phyloP scores from a whole-genome alignment of 2,888 invertebrate genomes.

The Apotomis turbidana region DNA sequence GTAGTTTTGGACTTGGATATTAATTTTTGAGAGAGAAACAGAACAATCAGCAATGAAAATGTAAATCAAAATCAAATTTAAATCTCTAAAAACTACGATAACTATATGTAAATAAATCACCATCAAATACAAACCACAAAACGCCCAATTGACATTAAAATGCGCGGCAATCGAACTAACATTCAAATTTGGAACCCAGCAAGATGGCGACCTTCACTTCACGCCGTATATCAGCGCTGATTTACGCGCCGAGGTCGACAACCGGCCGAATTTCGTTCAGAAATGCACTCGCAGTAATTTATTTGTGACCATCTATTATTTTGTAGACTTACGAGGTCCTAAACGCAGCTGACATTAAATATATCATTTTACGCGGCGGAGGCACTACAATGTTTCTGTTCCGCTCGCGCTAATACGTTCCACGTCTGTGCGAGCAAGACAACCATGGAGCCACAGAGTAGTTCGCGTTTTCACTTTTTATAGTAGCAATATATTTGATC shows the following conservation, averaged over 20 bases:
- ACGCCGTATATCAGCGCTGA: constrained; percentile 80
- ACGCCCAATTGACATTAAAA: constrained; percentile 60
- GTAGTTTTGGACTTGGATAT: too few relatives aligned
- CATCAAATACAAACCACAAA: constrained; percentile 34
- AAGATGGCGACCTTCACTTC: constrained; percentile 83
- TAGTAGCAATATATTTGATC: constrained; percentile 84
- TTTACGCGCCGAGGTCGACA: constrained; percentile 82
- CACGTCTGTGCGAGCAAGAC: constrained; percentile 59
- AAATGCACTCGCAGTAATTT: constrained; percentile 83
- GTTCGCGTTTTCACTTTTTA: constrained; percentile 83
- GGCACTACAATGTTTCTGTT: constrained; percentile 58
- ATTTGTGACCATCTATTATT: constrained; percentile 84
- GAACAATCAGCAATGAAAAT: background rate
- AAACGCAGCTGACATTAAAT: constrained; percentile 83
- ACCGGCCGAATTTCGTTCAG: constrained; percentile 82
- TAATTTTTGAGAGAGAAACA: too few relatives aligned
- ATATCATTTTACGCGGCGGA: constrained; percentile 82
- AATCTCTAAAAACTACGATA: background rate
- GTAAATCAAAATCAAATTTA: background rate
- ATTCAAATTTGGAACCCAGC: constrained; percentile 80
- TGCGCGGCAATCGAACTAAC: constrained; percentile 71
- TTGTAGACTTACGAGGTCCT: constrained; percentile 83
- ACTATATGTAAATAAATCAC: constrained; percentile 1
- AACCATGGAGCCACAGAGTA: constrained; percentile 64
- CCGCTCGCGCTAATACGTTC: constrained; percentile 51